These are phyloP conservation scores for Tachysurus fulvidraco DNA, from an alignment of 2,113 vertebrate species.

Conservation along the genomic window DNA sequence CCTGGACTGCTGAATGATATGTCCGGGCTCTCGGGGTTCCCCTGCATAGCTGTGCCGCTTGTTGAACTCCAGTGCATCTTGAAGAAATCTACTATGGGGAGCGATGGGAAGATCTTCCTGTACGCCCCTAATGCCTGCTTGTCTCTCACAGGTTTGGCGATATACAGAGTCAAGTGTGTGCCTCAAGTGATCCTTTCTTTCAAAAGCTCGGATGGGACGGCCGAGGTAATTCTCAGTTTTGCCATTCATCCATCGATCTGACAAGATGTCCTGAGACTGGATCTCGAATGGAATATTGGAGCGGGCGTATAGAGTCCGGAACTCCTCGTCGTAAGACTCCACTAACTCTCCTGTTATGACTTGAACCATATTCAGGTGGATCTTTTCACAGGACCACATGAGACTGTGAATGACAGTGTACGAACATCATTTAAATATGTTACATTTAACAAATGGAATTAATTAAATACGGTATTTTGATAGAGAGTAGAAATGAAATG, in stretches of 20 bases:
- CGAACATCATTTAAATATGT: neutral
- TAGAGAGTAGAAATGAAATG: neutral
- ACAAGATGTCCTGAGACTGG: constrained; percentile 69
- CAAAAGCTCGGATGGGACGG: constrained; percentile 75
- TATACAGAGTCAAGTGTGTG: constrained; percentile 80
- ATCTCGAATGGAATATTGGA: constrained; percentile 78
- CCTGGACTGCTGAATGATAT: constrained; percentile 73
- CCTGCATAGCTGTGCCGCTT: constrained; percentile 97
- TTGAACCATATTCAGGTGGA: constrained; percentile 95
- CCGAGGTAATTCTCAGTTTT: constrained; percentile 72
- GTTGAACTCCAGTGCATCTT: constrained; percentile 77
- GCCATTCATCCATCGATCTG: constrained; percentile 72
- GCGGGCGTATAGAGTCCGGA: constrained; percentile 88
- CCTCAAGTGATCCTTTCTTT: constrained; percentile 74
- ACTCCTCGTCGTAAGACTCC: constrained; percentile 93
- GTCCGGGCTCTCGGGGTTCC: constrained; percentile 78
- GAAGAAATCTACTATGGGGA: constrained; percentile 69
- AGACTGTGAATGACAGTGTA: constrained; percentile 75
- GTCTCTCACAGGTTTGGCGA: constrained; percentile 78
- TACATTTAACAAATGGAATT: neutral
- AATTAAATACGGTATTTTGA: neutral
- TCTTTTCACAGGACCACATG: constrained; percentile 96
- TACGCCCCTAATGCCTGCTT: constrained; percentile 58
- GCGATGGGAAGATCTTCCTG: constrained; percentile 60
- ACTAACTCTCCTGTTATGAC: constrained; percentile 91